Conservation (phyloP, 2,113 vertebrate species). For the Channa maculata region DNA sequence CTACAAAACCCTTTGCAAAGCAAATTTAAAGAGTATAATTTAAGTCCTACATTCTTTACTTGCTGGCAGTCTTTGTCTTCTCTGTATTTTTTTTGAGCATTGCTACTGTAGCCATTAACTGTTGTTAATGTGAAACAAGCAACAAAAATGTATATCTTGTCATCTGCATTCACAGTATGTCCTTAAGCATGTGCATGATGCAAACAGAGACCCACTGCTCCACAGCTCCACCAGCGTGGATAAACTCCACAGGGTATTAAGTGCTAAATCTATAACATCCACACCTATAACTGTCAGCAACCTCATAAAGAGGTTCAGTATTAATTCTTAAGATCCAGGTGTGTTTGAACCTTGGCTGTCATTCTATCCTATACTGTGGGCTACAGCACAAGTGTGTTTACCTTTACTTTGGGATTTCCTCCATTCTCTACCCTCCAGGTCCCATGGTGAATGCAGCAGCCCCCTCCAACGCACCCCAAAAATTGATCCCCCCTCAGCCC, state of each 20-base stretch:
- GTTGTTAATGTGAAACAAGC: background rate
- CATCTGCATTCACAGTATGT: no score
- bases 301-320: background rate
- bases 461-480: conserved; percentile 91
- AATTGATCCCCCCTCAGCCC: conserved; percentile 92
- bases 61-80: no score
- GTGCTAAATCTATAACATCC: no score
- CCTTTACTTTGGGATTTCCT: background rate
- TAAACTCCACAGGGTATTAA: no score
- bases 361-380: background rate
- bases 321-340: background rate
- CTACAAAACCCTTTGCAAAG: no score
- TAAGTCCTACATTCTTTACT: no score
- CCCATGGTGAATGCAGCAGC: conserved; percentile 93
- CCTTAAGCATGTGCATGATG: no score
- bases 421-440: conserved; percentile 73
- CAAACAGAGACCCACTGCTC: no score
- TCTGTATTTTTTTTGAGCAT: no score
- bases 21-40: no score
- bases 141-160: background rate
- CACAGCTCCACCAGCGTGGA: no score
- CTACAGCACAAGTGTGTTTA: background rate
- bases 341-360: background rate
- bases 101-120: background rate
- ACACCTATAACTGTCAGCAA: no score